Conservation (phyloP, 2,888 invertebrate genomes). For the Theristus sp. region DNA sequence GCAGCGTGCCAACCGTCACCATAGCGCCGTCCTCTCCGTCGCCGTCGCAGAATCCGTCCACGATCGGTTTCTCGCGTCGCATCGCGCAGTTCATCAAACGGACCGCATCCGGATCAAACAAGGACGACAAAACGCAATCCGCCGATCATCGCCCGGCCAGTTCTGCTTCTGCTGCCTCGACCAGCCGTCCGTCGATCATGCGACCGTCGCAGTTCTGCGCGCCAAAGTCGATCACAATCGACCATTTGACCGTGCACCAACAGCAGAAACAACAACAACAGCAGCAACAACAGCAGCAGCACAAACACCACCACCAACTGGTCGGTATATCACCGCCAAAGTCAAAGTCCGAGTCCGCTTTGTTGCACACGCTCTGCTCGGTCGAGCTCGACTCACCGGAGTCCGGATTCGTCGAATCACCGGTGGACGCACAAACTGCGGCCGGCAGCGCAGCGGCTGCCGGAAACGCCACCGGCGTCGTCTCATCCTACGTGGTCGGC, state of each 20-base stretch:
- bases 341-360: constrained; percentile 6
- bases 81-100: not conserved
- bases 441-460: not conserved
- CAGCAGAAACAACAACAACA: not conserved
- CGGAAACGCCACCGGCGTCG: not conserved
- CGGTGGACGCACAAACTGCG: constrained; percentile 3
- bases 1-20: not conserved
- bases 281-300: not conserved
- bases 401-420: constrained; percentile 12
- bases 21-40: not conserved
- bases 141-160: no score
- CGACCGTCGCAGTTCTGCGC: not conserved
- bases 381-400: constrained; percentile 14
- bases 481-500: not conserved
- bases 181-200: no score
- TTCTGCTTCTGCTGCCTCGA: no score
- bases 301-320: no score
- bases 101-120: no score
- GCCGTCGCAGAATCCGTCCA: constrained; percentile 7
- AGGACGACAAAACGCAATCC: no score
- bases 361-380: constrained; percentile 7
- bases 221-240: not conserved
- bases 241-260: not conserved
- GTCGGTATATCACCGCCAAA: not conserved
- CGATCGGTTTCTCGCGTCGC: constrained; percentile 6